A percentile compares a stretch with the other conserved stretches of the same genome.
phyloP scores from a whole-genome alignment of 2,797 vertebrate genomes.

The Melanotaenia nigrans region DNA sequence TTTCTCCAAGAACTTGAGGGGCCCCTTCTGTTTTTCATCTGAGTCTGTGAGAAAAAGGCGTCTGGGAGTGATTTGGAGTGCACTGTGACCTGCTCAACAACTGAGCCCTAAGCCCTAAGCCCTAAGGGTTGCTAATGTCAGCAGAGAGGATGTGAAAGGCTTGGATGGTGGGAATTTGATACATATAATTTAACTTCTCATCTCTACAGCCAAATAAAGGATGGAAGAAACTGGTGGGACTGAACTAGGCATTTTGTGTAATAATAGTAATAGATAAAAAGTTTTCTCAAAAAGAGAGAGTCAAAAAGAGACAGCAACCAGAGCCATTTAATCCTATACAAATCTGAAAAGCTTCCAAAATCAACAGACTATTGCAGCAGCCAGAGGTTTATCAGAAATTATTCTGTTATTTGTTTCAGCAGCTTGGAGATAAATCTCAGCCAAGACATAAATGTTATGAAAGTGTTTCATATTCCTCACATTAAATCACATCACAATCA shows the following conservation, averaged over 20 bases:
- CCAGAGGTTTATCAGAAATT: constrained; percentile 41
- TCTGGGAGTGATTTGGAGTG: constrained; percentile 80
- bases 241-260: neutral
- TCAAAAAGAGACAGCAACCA: constrained; percentile 47
- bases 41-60: constrained; percentile 64
- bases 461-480: constrained; percentile 45
- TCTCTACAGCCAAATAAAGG: constrained; percentile 48
- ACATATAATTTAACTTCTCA: constrained; percentile 57
- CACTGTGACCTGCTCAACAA: constrained; percentile 77
- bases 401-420: constrained; percentile 55
- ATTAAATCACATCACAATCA: constrained; percentile 50
- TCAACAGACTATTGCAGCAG: constrained; percentile 42
- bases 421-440: constrained; percentile 47
- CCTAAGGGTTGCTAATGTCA: constrained; percentile 76
- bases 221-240: constrained; percentile 13
- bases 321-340: constrained; percentile 26
- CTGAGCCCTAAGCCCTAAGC: constrained; percentile 60
- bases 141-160: constrained; percentile 77
- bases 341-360: constrained; percentile 51
- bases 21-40: constrained; percentile 56
- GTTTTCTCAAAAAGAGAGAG: constrained; percentile 30
- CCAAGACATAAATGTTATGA: constrained; percentile 54
- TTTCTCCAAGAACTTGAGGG: constrained; percentile 41
- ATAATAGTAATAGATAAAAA: neutral
- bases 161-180: constrained; percentile 69